Evolutionary conservation across 2,797 vertebrate species (phyloP).

Genomic region (Mycteria americana): DNA sequence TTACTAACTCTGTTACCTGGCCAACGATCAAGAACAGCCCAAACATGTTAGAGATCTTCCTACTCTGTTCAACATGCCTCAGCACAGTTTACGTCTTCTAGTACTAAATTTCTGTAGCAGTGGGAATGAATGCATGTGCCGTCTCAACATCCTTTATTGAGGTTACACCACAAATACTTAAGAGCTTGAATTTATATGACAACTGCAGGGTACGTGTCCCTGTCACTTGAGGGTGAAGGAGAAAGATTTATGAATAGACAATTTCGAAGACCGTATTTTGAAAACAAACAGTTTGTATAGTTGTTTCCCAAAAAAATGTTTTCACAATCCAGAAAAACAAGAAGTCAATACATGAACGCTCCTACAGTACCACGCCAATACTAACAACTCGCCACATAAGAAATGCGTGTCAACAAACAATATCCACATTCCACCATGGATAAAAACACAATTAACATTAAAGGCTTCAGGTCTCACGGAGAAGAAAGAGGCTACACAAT

Average conservation of each 20-base stretch:
- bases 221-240: neutral
- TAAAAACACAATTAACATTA: neutral
- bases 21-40: neutral
- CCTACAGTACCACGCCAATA: neutral
- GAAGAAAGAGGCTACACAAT: neutral
- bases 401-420: slow-evolving; percentile 23
- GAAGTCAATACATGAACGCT: neutral
- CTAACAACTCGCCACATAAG: neutral
- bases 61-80: neutral
- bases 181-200: neutral
- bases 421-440: neutral
- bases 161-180: neutral
- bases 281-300: neutral
- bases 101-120: neutral
- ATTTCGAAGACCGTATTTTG: neutral
- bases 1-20: neutral
- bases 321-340: neutral
- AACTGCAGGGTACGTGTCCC: neutral
- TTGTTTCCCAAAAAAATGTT: neutral
- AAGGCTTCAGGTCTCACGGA: neutral
- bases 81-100: neutral
- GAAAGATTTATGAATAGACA: neutral
- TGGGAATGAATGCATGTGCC: accelerated
- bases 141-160: neutral
- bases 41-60: neutral